Base-by-base conservation (phyloP, 1,140 invertebrate species). In the Drosophila pseudoobscura region DNA sequence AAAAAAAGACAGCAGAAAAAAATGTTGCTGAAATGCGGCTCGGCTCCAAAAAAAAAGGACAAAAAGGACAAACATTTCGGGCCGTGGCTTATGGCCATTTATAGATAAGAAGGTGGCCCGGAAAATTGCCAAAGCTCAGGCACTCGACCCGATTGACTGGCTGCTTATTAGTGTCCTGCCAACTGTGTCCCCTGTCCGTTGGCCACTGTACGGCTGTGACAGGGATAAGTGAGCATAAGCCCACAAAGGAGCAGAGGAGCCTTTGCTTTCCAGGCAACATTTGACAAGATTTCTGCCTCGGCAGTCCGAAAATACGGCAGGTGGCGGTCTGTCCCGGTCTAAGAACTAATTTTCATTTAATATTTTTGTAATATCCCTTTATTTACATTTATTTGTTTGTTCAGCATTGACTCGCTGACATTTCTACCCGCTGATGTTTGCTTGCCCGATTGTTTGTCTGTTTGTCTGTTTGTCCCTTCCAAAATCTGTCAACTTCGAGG, bases 371-470 rank as follows among this genome's bases (percentile, higher is more conserved):
- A 87, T 88, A 80, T 87, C 70, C 63, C 45, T 75, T 80, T 85
- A 85, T 82, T 85, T 82, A 87, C 82, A 87, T 82, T 88, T 74
- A 87, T 87, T 82, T 85, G 78, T 85, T 85, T 85, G 83, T 71
- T 75, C 74, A 88, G 82, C 82, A 49, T 82, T 87, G 82, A 87
- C 78, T 78, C 71, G 59, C 50, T 77, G 77, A 80, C 79, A 79
- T 79, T 64, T 58, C 44, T 64, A 44, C 26, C 58, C 73, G 47
- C 46, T 68, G 73, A 73, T 60, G 55, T 72, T 58, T 44, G 43
- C 44, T 17, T 20, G 8, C 8, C 39, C 35, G 35, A 39, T 39
- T 39, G 35, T 39, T 13, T 39, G 11, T 29, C 65, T 39, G 35
- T 39, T 13, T 39, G 11, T 29, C 65, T 68, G 62, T 77, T 69